These are phyloP conservation scores for Phyllostomus discolor DNA, from an alignment of 2,113 vertebrate genomes.

Conservation along the genomic window DNA sequence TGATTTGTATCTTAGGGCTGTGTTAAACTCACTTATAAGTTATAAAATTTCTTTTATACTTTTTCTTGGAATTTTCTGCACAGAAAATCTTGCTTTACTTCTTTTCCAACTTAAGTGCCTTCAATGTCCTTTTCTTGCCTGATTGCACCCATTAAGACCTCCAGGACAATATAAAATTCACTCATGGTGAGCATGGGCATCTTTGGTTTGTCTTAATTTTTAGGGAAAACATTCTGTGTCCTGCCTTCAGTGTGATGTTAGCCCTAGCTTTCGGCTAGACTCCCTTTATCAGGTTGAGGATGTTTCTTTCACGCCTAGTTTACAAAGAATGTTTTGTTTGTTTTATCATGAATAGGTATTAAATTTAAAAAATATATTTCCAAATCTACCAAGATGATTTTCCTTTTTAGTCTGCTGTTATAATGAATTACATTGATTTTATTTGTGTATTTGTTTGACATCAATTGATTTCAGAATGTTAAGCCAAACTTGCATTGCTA, in stretches of 20 bases:
- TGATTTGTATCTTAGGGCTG: not conserved
- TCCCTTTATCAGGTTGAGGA: not conserved
- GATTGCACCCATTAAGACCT: not conserved
- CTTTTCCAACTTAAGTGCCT: not conserved
- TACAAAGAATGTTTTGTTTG: not conserved
- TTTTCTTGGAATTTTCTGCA: not conserved
- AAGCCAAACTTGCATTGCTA: not conserved
- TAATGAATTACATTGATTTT: not conserved
- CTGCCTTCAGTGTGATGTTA: not conserved
- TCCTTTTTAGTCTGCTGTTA: not conserved
- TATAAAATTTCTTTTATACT: not conserved
- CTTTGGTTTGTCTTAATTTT: not conserved
- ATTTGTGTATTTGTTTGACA: not conserved
- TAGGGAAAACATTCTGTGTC: not conserved
- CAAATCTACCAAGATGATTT: not conserved
- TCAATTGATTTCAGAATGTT: not conserved
- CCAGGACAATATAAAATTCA: not conserved
- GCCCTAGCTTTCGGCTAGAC: not conserved
- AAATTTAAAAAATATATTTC: not conserved
- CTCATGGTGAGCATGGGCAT: accelerated
- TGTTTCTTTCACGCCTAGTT: not conserved
- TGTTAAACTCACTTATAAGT: not conserved
- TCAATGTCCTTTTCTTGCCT: not conserved
- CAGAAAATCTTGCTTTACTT: not conserved
- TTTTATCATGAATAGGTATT: not conserved